Evolutionary conservation across 2,797 vertebrate genomes (phyloP).

Genomic region (Microhierax caerulescens): DNA sequence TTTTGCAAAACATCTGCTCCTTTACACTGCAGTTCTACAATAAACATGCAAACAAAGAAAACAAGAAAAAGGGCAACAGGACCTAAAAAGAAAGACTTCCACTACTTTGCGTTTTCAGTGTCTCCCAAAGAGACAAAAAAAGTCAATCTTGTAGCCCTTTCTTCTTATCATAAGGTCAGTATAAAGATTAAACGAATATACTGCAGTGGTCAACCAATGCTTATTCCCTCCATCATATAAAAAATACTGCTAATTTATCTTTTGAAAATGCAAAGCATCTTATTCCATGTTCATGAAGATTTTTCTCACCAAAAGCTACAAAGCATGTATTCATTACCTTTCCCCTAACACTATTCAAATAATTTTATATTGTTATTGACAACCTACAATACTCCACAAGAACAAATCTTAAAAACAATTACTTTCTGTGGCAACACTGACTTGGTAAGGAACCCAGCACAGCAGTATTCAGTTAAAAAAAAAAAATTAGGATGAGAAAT

Average conservation of each 20-base stretch:
- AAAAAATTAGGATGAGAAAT: background rate
- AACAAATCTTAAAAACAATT: background rate
- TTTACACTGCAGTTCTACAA: constrained; percentile 87
- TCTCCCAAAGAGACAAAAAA: constrained; percentile 4
- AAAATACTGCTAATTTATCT: background rate
- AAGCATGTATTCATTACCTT: background rate
- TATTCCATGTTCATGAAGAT: background rate
- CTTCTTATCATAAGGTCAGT: background rate
- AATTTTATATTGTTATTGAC: background rate
- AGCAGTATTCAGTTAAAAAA: background rate
- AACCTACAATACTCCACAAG: background rate
- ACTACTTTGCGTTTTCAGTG: constrained; percentile 47
- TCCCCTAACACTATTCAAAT: background rate
- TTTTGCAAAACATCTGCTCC: constrained; percentile 99
- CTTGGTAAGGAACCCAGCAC: background rate
- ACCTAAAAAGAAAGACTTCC: constrained; percentile 37
- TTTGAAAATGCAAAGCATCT: background rate
- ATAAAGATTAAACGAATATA: constrained; percentile 24
- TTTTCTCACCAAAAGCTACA: background rate
- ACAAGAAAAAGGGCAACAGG: constrained; percentile 45
- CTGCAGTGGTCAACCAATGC: background rate
- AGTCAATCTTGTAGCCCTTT: background rate
- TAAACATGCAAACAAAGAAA: constrained; percentile 92
- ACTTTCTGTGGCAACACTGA: background rate
- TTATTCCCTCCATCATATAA: background rate